Conservation (phyloP, 2,113 vertebrate species). For the Corythornis vintsioides region DNA sequence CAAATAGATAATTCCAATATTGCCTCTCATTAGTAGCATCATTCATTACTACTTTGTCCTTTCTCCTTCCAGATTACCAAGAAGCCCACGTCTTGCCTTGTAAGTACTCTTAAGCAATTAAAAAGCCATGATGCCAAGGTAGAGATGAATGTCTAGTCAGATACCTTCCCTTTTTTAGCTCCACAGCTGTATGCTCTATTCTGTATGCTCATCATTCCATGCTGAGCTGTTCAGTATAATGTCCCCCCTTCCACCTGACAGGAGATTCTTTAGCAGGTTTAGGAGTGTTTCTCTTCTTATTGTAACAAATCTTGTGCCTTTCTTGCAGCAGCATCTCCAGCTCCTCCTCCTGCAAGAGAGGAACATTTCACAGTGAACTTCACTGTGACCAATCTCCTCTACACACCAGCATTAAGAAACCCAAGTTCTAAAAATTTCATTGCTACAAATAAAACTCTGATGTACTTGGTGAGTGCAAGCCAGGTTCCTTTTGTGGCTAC, state of each 20-base stretch:
- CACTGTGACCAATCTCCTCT: background rate
- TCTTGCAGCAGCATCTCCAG: background rate
- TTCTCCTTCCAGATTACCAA: background rate
- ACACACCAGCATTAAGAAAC: background rate
- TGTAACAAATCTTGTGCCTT: background rate
- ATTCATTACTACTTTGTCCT: background rate
- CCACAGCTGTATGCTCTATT: accelerated
- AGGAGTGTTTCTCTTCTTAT: background rate
- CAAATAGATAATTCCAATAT: background rate
- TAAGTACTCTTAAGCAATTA: background rate
- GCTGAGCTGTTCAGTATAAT: background rate
- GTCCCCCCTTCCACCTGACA: background rate
- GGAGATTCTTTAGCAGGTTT: background rate
- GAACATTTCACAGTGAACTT: constrained; percentile 12
- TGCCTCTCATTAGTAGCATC: background rate
- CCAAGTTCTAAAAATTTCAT: background rate
- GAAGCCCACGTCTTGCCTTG: background rate
- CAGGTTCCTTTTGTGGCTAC: background rate
- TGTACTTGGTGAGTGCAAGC: background rate
- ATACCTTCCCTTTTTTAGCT: background rate
- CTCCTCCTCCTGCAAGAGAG: background rate
- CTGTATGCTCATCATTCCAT: background rate
- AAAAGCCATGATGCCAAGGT: background rate
- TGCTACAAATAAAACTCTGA: background rate
- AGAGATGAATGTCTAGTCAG: background rate